A percentile compares a stretch with the other conserved stretches of the same genome.
Conservation (phyloP, 2,888 invertebrate species). For the Vanessa cardui region DNA sequence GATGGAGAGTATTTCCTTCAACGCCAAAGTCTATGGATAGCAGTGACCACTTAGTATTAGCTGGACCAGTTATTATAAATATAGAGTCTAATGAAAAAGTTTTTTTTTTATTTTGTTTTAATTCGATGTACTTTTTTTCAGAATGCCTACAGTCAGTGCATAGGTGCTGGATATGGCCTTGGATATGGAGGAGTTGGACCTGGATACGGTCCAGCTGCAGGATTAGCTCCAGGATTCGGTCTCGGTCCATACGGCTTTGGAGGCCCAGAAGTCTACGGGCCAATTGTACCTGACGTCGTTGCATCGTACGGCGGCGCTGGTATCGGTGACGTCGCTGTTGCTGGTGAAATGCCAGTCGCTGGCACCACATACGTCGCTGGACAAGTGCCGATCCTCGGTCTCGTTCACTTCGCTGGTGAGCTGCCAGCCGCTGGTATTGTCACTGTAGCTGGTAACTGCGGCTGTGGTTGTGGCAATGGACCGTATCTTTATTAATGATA, state of each 20-base stretch:
- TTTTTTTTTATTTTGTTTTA: too few species aligned
- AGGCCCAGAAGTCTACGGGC: background rate
- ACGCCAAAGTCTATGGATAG: too few species aligned
- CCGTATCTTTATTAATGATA: too few species aligned
- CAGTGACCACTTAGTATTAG: too few species aligned
- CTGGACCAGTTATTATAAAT: too few species aligned
- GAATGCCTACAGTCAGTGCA: too few species aligned
- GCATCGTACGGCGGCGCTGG: slow-evolving; percentile 42
- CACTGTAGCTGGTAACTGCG: background rate
- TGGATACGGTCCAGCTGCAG: background rate
- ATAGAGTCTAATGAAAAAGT: too few species aligned
- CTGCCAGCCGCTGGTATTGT: slow-evolving; percentile 7
- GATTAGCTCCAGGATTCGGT: background rate
- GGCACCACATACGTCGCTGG: slow-evolving; percentile 48
- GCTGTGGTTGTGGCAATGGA: slow-evolving; percentile 29
- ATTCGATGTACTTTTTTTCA: too few species aligned
- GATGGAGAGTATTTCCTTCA: too few species aligned
- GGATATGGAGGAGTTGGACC: too few species aligned
- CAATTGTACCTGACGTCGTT: slow-evolving; percentile 7
- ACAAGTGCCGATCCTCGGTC: slow-evolving; percentile 48
- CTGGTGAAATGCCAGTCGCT: slow-evolving; percentile 32
- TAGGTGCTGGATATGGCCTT: too few species aligned
- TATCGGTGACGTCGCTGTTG: slow-evolving; percentile 42
- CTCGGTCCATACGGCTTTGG: background rate
- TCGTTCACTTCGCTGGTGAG: slow-evolving; percentile 14